phyloP scores from a whole-genome alignment of 2,888 invertebrate species.

The Drosophila greeni region DNA sequence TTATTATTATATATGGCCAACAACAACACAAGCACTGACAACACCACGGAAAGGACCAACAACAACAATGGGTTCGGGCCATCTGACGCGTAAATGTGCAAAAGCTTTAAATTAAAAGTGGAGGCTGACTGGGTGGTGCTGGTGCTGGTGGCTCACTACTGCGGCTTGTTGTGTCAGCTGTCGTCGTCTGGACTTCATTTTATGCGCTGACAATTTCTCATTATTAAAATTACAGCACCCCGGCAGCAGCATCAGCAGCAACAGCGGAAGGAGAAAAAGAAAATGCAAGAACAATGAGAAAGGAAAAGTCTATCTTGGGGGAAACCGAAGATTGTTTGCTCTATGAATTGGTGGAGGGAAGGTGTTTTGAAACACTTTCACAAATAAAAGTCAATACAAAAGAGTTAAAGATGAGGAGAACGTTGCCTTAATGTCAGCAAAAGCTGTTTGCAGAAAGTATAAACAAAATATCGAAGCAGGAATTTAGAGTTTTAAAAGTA shows the following conservation, averaged over 20 bases:
- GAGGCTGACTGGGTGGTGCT: not conserved
- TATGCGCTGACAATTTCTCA: constrained; percentile 73
- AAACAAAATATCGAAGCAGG: not conserved
- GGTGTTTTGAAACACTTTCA: no score
- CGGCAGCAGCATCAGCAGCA: constrained; percentile 42
- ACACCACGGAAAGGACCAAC: constrained; percentile 14
- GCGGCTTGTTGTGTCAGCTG: constrained; percentile 57
- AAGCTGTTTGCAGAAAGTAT: not conserved
- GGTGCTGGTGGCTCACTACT: not conserved
- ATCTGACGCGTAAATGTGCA: constrained; percentile 65
- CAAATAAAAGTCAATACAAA: no score
- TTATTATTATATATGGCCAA: constrained; percentile 55
- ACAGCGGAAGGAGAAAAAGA: constrained; percentile 37
- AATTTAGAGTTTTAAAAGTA: no score
- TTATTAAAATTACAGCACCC: constrained; percentile 69
- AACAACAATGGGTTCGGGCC: constrained; percentile 36
- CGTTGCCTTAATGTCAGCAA: no score
- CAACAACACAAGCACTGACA: constrained; percentile 45
- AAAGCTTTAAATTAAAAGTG: constrained; percentile 65
- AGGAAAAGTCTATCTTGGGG: not conserved
- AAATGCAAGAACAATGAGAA: constrained; percentile 30
- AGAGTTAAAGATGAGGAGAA: no score
- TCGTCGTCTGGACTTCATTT: constrained; percentile 67
- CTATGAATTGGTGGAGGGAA: not conserved
- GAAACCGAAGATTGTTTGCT: not conserved